Evolutionary conservation across 2,888 invertebrate species (phyloP), one percentile per base, ranked within the genome.

Genomic region (Alloscopus bannaensis): DNA sequence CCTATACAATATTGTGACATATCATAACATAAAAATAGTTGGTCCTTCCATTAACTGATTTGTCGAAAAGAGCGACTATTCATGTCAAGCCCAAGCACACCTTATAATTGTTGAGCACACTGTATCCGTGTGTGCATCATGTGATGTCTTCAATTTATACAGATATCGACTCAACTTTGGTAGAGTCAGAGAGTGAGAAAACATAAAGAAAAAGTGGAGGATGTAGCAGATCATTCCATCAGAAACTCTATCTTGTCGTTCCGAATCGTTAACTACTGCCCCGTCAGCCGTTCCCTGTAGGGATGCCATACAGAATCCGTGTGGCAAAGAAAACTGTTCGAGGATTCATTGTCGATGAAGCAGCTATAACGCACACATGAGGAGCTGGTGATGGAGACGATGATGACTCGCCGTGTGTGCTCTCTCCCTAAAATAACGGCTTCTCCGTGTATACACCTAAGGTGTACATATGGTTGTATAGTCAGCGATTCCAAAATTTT

Each of bases 231-330:
- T 72, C 62, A 72, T 72, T 72, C 52, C 66, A 75, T 75, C 75
- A 65, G 65, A 64, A 64, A 65, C 57, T 69, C 64, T 83, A 83
- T 83, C 70, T 83, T 69, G 50, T 52, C 82, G 82, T 83, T 83
- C 79, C 82, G 80, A 81, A 81, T 83, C 82, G 82, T 83, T 83
- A 83, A 81, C 81, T 81, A 71, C 76, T 80, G 72, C 82, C 71
- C 76, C 70, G 70, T 82, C 77, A 60, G 59, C 64, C 70, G 64
- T 45, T 59, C 50, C 55, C 75, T 31, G 45, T 66, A 50, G 65
- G 26, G 40, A 64, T n/a, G 65, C 29, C 57, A 0, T 50, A 20
- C 45, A 40, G 3, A 40, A 26, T 64, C 64, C 45, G 50, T 66
- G 29, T n/a, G n/a, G n/a, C n/a, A 22, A 16, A 65, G 28, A 55